Percentiles rank a stretch among this genome's conserved stretches.
Evolutionary conservation across 2,888 invertebrate species (phyloP).

Genomic region (Gari tellinella): DNA sequence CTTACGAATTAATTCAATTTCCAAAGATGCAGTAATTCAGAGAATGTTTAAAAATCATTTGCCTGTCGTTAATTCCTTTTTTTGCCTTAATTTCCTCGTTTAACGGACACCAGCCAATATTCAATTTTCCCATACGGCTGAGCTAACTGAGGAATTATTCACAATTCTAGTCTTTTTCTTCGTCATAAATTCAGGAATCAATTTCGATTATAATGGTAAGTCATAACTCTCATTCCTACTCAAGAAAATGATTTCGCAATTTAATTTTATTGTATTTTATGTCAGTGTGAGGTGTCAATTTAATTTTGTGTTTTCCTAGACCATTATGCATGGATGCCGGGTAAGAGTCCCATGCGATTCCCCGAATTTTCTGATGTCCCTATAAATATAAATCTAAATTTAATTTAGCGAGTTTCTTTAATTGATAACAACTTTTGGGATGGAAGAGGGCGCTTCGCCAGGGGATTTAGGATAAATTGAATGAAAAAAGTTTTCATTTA

Average conservation of each 20-base stretch:
- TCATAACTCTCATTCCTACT: slow-evolving; percentile 18
- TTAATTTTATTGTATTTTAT: slow-evolving; percentile 59
- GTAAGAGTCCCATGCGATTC: slow-evolving; percentile 45
- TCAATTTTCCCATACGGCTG: too few relatives aligned
- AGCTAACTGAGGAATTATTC: too few relatives aligned
- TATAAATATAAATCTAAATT: slow-evolving; percentile 59
- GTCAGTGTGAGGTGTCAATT: slow-evolving; percentile 50
- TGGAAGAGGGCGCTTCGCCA: slow-evolving; percentile 1
- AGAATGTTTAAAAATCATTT: too few relatives aligned
- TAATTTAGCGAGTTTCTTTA: slow-evolving; percentile 54
- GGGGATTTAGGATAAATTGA: too few relatives aligned
- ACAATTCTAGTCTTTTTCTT: too few relatives aligned
- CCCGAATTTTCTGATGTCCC: slow-evolving; percentile 37
- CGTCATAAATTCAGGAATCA: slow-evolving; percentile 17
- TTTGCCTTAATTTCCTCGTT: too few relatives aligned
- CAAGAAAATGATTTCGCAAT: slow-evolving; percentile 29
- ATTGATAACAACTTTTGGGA: slow-evolving; percentile 37
- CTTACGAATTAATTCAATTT: too few relatives aligned
- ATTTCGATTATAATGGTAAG: slow-evolving; percentile 28
- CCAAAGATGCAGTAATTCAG: too few relatives aligned
- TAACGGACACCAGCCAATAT: too few relatives aligned
- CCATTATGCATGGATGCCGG: slow-evolving; percentile 41
- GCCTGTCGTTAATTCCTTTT: too few relatives aligned
- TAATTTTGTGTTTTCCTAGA: slow-evolving; percentile 48
- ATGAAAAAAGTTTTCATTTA: too few relatives aligned